phyloP scores from a whole-genome alignment of 2,113 vertebrate genomes.

The Melanostigma gelatinosum region DNA sequence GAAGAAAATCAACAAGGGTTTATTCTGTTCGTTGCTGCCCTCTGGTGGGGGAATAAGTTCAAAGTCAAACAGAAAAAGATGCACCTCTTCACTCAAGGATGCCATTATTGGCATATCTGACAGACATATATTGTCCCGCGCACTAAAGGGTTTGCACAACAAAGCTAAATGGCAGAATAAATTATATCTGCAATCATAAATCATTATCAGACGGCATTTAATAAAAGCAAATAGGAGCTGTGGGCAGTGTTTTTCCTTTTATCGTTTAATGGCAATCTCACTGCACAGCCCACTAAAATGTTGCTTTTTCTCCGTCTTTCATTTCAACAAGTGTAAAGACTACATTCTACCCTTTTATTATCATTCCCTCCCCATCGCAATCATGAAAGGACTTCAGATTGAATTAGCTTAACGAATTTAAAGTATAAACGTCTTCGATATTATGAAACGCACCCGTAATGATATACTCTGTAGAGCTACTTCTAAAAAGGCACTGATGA shows the following conservation, averaged over 20 bases:
- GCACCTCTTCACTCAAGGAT: neutral
- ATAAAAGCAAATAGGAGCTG: slow-evolving; percentile 11
- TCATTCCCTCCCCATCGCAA: neutral
- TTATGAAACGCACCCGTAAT: neutral
- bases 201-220: neutral
- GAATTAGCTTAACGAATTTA: slow-evolving; percentile 26
- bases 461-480: neutral
- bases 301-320: neutral
- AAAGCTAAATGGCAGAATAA: slow-evolving; percentile 18
- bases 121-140: neutral
- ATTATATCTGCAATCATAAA: slow-evolving; percentile 13
- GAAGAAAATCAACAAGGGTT: neutral
- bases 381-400: slow-evolving; percentile 13
- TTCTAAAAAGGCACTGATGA: neutral
- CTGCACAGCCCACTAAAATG: slow-evolving; percentile 3
- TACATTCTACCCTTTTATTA: neutral
- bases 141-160: slow-evolving; percentile 5
- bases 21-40: slow-evolving; percentile 72
- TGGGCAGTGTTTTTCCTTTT: slow-evolving; percentile 18
- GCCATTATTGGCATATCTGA: neutral
- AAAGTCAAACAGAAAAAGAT: slow-evolving; percentile 7
- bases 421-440: neutral
- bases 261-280: slow-evolving; percentile 24
- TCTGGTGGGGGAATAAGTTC: slow-evolving; percentile 60
- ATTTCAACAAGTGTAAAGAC: neutral